A percentile compares a stretch with the other conserved stretches of the same genome.
Conservation (phyloP, 2,888 invertebrate species). For the Yponomeuta sedellus region DNA sequence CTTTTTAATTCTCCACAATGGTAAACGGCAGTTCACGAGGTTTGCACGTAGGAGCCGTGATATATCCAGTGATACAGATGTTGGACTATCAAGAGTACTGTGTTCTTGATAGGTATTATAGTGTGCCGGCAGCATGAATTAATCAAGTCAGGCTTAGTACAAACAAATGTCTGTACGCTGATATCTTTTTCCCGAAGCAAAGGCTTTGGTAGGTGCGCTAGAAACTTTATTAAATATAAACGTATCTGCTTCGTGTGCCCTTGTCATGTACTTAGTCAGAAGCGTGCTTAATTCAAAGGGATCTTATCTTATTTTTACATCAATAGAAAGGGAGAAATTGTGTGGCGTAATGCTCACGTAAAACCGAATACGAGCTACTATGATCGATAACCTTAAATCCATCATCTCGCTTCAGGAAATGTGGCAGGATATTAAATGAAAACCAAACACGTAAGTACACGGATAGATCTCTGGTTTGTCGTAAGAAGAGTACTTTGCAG, state of each 20-base stretch:
- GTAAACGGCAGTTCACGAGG: not conserved
- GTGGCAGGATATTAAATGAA: not conserved
- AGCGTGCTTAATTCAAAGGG: not conserved
- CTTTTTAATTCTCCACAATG: conserved; percentile 33
- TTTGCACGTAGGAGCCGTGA: not conserved
- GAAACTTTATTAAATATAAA: not conserved
- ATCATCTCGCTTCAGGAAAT: conserved; percentile 1
- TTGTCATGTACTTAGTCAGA: not conserved
- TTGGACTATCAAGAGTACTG: not conserved
- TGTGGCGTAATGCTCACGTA: not conserved
- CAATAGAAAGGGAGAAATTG: not conserved
- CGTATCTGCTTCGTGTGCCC: not conserved
- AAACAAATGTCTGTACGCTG: conserved; percentile 4
- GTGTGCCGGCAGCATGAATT: not conserved
- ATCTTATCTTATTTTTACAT: not conserved
- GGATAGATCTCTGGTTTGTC: too few species aligned
- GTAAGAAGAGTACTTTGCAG: too few species aligned
- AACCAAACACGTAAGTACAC: not conserved
- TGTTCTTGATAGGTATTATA: too few species aligned
- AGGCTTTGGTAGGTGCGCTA: not conserved
- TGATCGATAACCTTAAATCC: not conserved
- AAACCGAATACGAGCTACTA: not conserved
- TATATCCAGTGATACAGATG: not conserved
- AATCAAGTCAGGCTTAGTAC: not conserved
- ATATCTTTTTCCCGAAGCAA: not conserved